These are phyloP conservation scores for Mesorhabditis belari DNA, from an alignment of 2,888 invertebrate genomes.

Conservation along the genomic window DNA sequence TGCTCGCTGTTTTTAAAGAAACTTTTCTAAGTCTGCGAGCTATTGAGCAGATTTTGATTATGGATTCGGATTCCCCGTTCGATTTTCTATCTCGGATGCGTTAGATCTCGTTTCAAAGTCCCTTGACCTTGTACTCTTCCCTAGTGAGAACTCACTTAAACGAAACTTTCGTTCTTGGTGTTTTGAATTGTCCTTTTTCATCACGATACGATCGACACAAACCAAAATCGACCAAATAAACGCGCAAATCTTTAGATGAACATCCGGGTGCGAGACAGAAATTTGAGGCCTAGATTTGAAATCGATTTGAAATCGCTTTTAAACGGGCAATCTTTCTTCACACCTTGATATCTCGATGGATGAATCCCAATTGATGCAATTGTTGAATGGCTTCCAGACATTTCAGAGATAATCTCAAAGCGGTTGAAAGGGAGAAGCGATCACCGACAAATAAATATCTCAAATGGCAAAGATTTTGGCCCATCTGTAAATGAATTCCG, in stretches of 20 bases:
- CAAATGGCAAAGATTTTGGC: constrained; percentile 44
- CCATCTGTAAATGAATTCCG: constrained; percentile 31
- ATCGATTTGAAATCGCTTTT: background rate
- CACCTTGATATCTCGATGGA: constrained; percentile 43
- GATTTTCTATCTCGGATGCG: too few relatives aligned
- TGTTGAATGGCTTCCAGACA: constrained; percentile 38
- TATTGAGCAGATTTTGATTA: too few relatives aligned
- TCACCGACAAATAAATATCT: constrained; percentile 42
- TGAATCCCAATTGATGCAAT: constrained; percentile 41
- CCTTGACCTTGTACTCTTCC: too few relatives aligned
- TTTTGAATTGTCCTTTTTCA: constrained; percentile 29
- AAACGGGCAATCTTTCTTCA: background rate
- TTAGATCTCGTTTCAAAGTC: too few relatives aligned
- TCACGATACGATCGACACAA: constrained; percentile 37
- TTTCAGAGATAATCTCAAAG: constrained; percentile 37
- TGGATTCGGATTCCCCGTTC: too few relatives aligned
- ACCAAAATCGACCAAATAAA: constrained; percentile 48
- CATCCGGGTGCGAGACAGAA: constrained; percentile 21
- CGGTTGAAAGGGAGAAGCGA: constrained; percentile 47
- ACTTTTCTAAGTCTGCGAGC: too few relatives aligned
- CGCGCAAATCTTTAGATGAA: constrained; percentile 17
- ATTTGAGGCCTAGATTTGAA: constrained; percentile 36
- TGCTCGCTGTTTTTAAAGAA: too few relatives aligned
- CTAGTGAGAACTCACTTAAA: constrained; percentile 24
- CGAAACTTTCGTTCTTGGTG: constrained; percentile 21